Evolutionary conservation across 2,888 invertebrate genomes (phyloP).

Genomic region (Ennomos fuscantarius): DNA sequence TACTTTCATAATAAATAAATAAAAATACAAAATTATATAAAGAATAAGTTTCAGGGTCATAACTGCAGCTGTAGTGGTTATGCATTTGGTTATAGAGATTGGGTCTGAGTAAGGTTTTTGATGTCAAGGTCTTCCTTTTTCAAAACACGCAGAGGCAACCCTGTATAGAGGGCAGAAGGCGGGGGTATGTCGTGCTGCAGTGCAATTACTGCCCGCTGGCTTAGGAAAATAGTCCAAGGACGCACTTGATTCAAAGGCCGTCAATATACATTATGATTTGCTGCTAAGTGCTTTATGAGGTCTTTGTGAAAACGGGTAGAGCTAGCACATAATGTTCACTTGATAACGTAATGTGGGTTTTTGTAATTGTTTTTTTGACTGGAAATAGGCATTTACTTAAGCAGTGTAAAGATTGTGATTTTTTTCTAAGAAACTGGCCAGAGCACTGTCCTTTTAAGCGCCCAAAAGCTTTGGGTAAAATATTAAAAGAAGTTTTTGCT

Average conservation of each 20-base stretch:
- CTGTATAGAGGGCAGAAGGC: slow-evolving; percentile 44
- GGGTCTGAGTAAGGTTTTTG: background rate
- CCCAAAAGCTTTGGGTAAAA: background rate
- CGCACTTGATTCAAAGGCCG: slow-evolving; percentile 60
- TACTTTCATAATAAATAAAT: no score
- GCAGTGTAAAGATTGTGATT: no score
- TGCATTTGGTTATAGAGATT: background rate
- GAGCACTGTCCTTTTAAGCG: no score
- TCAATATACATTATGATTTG: slow-evolving; percentile 29
- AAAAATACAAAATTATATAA: no score
- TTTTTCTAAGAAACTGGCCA: no score
- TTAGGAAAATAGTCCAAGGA: slow-evolving; percentile 77
- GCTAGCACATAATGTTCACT: background rate
- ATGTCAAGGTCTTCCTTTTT: slow-evolving; percentile 25
- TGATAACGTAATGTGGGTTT: background rate
- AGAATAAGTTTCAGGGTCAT: no score
- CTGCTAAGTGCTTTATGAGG: slow-evolving; percentile 17
- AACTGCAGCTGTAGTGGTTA: background rate
- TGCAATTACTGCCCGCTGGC: slow-evolving; percentile 67
- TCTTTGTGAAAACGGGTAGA: slow-evolving; percentile 9
- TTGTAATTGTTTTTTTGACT: no score
- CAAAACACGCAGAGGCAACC: slow-evolving; percentile 35
- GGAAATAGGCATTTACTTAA: no score
- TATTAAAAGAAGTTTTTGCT: background rate
- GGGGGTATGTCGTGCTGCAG: slow-evolving; percentile 72